Evolutionary conservation across 2,888 invertebrate genomes (phyloP).

Genomic region (Nephrotoma appendiculata): DNA sequence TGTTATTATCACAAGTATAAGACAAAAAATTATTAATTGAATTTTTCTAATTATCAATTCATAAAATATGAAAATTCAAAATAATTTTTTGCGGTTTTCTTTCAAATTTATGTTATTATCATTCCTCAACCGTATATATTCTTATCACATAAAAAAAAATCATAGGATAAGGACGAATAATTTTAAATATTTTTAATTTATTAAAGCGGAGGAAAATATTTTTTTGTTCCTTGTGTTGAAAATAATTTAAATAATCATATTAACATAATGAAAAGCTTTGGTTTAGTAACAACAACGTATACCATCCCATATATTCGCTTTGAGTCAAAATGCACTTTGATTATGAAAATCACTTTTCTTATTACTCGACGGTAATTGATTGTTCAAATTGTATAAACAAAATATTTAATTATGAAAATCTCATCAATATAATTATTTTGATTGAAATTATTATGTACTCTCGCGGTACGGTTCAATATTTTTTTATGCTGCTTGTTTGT

Average conservation of each 20-base stretch:
- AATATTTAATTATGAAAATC: neutral
- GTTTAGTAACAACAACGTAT: too few species aligned
- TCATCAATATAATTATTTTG: neutral
- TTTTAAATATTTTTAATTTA: neutral
- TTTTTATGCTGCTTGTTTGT: neutral
- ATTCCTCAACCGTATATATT: neutral
- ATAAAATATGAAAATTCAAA: neutral
- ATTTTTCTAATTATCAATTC: neutral
- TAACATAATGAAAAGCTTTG: too few species aligned
- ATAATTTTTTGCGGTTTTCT: neutral
- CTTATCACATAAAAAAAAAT: neutral
- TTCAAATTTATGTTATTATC: neutral
- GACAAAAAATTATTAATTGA: neutral
- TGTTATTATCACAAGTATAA: neutral
- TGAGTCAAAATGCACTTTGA: too few species aligned
- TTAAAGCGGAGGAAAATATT: neutral
- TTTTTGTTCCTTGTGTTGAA: neutral
- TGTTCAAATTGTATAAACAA: too few species aligned
- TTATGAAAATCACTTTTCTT: too few species aligned
- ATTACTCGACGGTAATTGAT: too few species aligned
- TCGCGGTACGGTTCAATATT: neutral
- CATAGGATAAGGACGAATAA: neutral
- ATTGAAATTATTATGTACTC: neutral
- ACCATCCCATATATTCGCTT: too few species aligned
- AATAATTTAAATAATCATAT: neutral